Evolutionary conservation across 2,888 invertebrate species (phyloP), one percentile per base, ranked within the genome.

Genomic region (Zaprionus bogoriensis): DNA sequence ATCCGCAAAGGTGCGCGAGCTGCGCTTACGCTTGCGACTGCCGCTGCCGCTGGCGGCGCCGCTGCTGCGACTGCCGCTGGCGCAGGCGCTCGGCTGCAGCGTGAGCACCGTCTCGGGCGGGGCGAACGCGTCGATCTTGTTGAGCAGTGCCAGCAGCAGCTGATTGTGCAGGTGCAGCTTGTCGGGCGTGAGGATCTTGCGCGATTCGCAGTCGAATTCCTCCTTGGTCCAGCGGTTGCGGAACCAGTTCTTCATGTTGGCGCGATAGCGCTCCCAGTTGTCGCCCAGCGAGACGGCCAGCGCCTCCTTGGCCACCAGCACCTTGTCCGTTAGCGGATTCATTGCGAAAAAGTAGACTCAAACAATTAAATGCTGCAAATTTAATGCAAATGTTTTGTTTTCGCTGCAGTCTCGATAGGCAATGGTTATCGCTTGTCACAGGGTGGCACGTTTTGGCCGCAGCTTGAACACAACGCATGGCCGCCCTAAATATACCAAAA

Each of bases 91-190:
- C 0, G 66, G 46, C 25, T 77, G 81, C 12, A 66, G 30, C n/a
- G 57, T 14, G 0, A 20, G 19, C 19, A 72, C 39, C 4, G 62
- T 74, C 48, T 85, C 83, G 0, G 89, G 88, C 3, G 79, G 71
- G 1, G 89, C 72, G 39, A 90, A 85, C 0, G 87, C 86, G 41
- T 90, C 90, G 46, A 96, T 96, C 92, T 95, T 96, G 81, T 95
- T 94, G 28, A 96, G 92, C 36, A 97, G 92, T 0, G 96, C 96
- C 14, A 96, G 89, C 5, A 97, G 91, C 87, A 97, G 97, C 83
- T 95, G 94, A 91, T 97, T 97, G 89, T 98, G 98, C 52, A 95
- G 93, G 87, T 94, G 95, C 23, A 97, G 93, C 90, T 96, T 95
- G 44, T 96, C 94, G 5, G 93, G 91, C 6, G 93, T 92, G 66